Conservation (phyloP, 2,113 vertebrate genomes). For the Macquaria ambigua region DNA sequence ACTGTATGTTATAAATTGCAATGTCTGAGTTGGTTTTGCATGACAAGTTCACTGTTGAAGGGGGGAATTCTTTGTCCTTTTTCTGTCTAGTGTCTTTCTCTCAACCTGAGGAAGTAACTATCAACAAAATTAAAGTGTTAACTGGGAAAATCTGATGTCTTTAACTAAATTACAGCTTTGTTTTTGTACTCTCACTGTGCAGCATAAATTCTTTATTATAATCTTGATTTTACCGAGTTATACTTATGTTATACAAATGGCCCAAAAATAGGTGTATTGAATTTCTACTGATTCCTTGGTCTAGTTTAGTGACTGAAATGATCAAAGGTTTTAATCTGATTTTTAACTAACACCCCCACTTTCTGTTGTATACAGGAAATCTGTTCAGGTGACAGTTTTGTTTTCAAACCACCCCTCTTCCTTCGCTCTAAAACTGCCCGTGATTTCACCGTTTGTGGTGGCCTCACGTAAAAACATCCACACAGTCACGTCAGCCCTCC, state of each 20-base stretch:
- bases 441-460: slow-evolving; percentile 35
- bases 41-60: slow-evolving; percentile 28
- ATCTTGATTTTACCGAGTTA: slow-evolving; percentile 9
- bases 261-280: background rate
- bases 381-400: slow-evolving; percentile 23
- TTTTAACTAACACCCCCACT: slow-evolving; percentile 32
- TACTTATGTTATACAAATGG: slow-evolving; percentile 26
- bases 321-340: slow-evolving; percentile 13
- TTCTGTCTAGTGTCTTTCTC: background rate
- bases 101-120: slow-evolving; percentile 23
- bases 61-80: background rate
- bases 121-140: slow-evolving; percentile 4
- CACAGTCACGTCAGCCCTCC: slow-evolving; percentile 36
- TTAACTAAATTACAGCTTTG: slow-evolving; percentile 18
- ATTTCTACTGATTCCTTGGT: slow-evolving; percentile 22
- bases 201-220: background rate
- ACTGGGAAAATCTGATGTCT: slow-evolving; percentile 1
- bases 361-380: slow-evolving; percentile 42
- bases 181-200: slow-evolving; percentile 23
- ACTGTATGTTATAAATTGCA: slow-evolving; percentile 17
- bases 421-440: slow-evolving; percentile 34
- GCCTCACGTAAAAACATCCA: slow-evolving; percentile 59
- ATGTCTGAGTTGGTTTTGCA: slow-evolving; percentile 36
- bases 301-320: background rate
- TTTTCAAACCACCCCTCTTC: slow-evolving; percentile 45